Evolutionary conservation across 92 coral and sea anemone genomes (phyloP).

Genomic region (Epizoanthus stellaris): DNA sequence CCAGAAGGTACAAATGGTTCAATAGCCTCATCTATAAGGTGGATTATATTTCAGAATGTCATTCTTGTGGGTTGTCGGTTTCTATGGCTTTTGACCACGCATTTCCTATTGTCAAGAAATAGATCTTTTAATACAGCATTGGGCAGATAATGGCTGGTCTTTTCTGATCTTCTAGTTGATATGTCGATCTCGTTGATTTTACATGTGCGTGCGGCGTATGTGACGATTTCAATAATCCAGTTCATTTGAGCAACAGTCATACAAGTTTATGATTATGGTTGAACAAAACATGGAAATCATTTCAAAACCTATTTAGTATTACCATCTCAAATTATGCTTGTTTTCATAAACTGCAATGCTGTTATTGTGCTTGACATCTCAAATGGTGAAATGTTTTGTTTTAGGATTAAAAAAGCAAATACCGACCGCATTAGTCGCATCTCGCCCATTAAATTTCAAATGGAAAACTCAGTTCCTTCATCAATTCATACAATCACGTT

Average conservation of each 20-base stretch:
- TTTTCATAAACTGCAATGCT: constrained; percentile 22
- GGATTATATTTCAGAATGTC: constrained; percentile 8
- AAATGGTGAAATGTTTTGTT: constrained; percentile 37
- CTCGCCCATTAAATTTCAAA: constrained; percentile 4
- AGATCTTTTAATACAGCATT: background rate
- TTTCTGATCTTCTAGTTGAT: background rate
- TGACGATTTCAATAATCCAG: too few relatives aligned
- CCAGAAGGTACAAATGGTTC: constrained; percentile 16
- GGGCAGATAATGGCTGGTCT: background rate
- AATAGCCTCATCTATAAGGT: background rate
- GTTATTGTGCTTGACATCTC: constrained; percentile 27
- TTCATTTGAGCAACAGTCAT: too few relatives aligned
- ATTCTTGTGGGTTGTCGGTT: constrained; percentile 13
- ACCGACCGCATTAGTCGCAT: constrained; percentile 9
- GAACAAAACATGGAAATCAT: background rate
- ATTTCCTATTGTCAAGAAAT: constrained; percentile 17
- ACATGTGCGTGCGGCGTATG: background rate
- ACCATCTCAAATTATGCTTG: constrained; percentile 15
- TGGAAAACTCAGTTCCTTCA: too few relatives aligned
- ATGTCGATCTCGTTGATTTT: too few relatives aligned
- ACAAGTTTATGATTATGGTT: too few relatives aligned
- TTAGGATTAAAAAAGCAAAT: constrained; percentile 45
- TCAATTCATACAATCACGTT: too few relatives aligned
- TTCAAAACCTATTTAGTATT: background rate
- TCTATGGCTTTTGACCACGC: constrained; percentile 14